Conservation (phyloP, 2,113 vertebrate species). For the Clinocottus analis region DNA sequence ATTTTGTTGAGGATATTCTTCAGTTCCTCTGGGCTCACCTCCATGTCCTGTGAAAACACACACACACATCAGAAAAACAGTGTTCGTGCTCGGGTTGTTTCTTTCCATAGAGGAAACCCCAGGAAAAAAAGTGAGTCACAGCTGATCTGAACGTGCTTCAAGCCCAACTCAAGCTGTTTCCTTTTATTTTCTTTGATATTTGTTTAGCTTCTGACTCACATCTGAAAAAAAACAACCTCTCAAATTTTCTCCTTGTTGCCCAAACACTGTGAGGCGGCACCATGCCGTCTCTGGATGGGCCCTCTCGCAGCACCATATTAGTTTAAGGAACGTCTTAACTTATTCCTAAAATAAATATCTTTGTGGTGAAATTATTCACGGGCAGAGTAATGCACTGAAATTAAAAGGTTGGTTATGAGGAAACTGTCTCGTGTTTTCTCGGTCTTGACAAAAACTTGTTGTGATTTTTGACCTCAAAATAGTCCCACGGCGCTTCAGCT, state of each 20-base stretch:
- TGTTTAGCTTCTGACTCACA: constrained; percentile 48
- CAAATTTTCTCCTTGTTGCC: neutral
- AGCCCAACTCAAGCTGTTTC: constrained; percentile 22
- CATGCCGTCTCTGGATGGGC: neutral
- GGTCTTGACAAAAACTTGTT: neutral
- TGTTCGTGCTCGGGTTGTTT: neutral
- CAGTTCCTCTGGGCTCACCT: constrained; percentile 89
- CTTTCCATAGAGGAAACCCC: constrained; percentile 22
- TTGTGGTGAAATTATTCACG: neutral
- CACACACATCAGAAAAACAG: constrained; percentile 6
- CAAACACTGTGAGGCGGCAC: neutral
- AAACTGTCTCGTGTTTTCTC: neutral
- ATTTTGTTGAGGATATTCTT: constrained; percentile 93
- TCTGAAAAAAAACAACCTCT: neutral
- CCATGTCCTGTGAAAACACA: constrained; percentile 88
- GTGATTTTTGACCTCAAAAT: neutral
- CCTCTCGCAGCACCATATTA: too few species aligned
- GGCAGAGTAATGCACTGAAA: too few species aligned
- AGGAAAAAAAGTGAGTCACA: constrained; percentile 25
- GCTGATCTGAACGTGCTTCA: constrained; percentile 34
- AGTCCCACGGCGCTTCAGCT: too few species aligned
- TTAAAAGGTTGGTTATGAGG: neutral
- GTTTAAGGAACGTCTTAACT: neutral
- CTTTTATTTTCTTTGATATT: neutral
- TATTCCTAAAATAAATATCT: neutral